These are phyloP conservation scores for Geococcyx californianus DNA, from an alignment of 2,113 vertebrate species.

Conservation along the genomic window DNA sequence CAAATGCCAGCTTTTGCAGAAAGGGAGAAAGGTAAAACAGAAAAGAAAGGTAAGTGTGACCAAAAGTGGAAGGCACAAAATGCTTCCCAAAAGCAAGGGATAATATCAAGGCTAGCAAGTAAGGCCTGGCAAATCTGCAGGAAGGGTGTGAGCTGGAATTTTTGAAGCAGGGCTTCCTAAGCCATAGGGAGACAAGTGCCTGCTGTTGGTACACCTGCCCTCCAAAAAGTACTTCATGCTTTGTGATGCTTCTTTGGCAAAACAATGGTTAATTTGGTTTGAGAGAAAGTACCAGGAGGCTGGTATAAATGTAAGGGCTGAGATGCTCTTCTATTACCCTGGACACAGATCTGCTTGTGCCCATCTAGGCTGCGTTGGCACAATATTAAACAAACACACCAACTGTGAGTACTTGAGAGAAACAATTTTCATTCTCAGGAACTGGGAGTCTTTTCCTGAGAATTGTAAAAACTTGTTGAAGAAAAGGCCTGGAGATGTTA, in stretches of 20 bases:
- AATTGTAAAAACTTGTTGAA: neutral
- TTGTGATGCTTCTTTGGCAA: neutral
- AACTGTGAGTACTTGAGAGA: neutral
- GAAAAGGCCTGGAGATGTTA: neutral
- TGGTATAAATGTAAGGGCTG: neutral
- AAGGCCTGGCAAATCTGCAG: neutral
- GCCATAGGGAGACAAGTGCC: rapidly evolving
- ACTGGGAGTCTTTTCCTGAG: neutral
- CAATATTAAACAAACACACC: neutral
- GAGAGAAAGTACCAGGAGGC: too few relatives aligned
- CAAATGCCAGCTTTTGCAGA: neutral
- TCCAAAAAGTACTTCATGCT: neutral
- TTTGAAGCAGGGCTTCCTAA: neutral
- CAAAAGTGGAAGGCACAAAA: neutral
- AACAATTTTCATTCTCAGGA: neutral
- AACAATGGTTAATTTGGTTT: neutral
- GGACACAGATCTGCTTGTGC: neutral
- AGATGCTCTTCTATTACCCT: neutral
- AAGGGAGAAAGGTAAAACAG: neutral
- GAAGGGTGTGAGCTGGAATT: neutral
- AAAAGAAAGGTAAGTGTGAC: neutral
- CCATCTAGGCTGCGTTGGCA: neutral
- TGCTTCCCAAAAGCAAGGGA: neutral
- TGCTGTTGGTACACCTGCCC: neutral
- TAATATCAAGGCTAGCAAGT: neutral